These are phyloP conservation scores for Agonopterix alstromeriana DNA, from an alignment of 2,888 invertebrate species.

Conservation along the genomic window DNA sequence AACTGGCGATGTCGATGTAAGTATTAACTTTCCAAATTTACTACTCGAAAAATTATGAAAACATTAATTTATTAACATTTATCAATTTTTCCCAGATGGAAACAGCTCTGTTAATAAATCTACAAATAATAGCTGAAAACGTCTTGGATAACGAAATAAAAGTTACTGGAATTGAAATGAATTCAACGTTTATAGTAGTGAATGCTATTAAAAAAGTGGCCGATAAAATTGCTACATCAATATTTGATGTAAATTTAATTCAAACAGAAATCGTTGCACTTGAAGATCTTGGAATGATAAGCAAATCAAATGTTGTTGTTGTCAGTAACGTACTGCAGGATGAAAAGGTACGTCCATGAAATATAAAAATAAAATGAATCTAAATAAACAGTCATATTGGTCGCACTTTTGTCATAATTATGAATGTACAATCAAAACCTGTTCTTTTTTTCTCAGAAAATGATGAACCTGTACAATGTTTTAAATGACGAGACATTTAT, in stretches of 20 bases:
- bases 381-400: background rate
- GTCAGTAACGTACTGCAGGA: conserved; percentile 29
- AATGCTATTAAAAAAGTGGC: conserved; percentile 19
- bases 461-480: conserved; percentile 20
- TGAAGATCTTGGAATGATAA: conserved; percentile 9
- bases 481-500: conserved; percentile 29
- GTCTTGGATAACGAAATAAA: conserved; percentile 4
- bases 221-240: conserved; percentile 11
- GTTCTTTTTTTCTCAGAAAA: conserved; percentile 26
- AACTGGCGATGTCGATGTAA: conserved; percentile 20
- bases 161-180: conserved; percentile 20
- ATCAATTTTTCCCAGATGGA: no score
- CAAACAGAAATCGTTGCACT: conserved; percentile 3
- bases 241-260: conserved; percentile 9
- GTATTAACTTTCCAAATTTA: conserved; percentile 7
- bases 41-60: no score
- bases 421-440: no score
- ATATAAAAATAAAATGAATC: background rate
- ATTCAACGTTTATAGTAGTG: conserved; percentile 13
- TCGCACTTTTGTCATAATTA: background rate
- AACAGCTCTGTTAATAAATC: conserved; percentile 29
- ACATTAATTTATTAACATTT: no score
- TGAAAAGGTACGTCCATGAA: conserved; percentile 24
- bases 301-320: conserved; percentile 27
- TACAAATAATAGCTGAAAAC: conserved; percentile 41